Conservation (phyloP, 2,888 invertebrate genomes). For the Alentia gelatinosa region DNA sequence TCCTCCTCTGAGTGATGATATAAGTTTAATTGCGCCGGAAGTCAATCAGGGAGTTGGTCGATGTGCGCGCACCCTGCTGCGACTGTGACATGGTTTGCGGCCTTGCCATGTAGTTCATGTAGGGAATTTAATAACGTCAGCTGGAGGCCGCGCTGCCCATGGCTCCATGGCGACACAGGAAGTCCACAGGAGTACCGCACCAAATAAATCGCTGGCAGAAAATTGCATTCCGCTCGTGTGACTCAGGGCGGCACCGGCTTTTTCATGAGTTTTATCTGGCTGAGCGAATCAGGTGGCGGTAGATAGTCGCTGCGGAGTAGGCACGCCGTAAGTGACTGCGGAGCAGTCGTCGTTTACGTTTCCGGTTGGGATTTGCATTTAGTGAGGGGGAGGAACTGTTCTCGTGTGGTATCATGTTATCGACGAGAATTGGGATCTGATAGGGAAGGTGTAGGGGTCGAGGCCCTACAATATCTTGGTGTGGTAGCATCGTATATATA, state of each 20-base stretch:
- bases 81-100: neutral
- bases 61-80: neutral
- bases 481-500: too few relatives aligned
- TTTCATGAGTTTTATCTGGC: slow-evolving; percentile 25
- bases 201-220: slow-evolving; percentile 31
- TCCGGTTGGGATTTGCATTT: neutral
- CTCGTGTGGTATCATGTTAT: slow-evolving; percentile 1
- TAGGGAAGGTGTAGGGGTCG: neutral
- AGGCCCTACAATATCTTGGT: too few relatives aligned
- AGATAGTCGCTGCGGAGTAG: neutral
- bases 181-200: slow-evolving; percentile 7
- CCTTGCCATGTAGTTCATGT: slow-evolving; percentile 29
- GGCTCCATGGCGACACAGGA: slow-evolving; percentile 25
- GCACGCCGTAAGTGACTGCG: neutral
- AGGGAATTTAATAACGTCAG: slow-evolving; percentile 50
- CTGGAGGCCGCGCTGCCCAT: neutral
- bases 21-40: slow-evolving; percentile 8
- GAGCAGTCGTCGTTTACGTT: neutral
- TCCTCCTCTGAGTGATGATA: neutral
- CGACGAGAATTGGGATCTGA: neutral
- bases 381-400: neutral
- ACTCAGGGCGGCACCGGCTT: neutral
- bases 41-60: neutral
- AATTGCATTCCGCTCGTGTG: slow-evolving; percentile 42
- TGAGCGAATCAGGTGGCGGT: neutral